Evolutionary conservation across 2,888 invertebrate genomes (phyloP), one percentile per base, ranked within the genome.

Genomic region (Pseudolycoriella hygida): DNA sequence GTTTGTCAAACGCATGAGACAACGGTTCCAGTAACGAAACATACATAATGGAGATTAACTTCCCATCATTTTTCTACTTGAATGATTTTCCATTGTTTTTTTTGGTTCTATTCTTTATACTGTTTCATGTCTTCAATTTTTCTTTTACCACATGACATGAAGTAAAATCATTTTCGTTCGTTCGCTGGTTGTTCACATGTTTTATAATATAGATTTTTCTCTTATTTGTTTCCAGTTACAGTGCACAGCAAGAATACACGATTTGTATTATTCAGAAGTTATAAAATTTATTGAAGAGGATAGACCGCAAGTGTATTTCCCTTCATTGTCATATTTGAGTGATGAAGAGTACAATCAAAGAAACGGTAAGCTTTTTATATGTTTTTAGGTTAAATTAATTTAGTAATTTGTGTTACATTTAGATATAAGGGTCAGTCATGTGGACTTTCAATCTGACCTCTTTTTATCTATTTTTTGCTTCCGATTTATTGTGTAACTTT

Each of bases 271-370:
- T 19, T 17, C 17, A 12, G 40, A 40, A n/a, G 11, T 12, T 40
- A n/a, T 4, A 19, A 15, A 40, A 19, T 40, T 18, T n/a, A 40
- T 40, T 40, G 40, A 40, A 40, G 40, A 40, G 17, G 40, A 40
- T 40, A 17, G 40, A 19, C 40, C 40, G 18, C 40, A 40, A 40
- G 40, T 40, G 15, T 40, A 40, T 40, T 40, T 18, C 11, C 40
- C 40, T 18, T 40, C 40, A 19, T 40, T 40, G 40, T 40, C 40
- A 3, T 40, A 40, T 40, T 40, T 40, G 18, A 40, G 40, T 40
- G 40, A 40, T 40, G 40, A 40, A 19, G 40, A 40, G 17, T 40
- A 40, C 40, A 40, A 40, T 40, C 40, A 40, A n/a, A 40, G 40
- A 40, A 40, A 40, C 18, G 11, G 40, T 40, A 19, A 40, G 40